phyloP scores from a whole-genome alignment of 2,797 vertebrate species.

The Setipinna tenuifilis region DNA sequence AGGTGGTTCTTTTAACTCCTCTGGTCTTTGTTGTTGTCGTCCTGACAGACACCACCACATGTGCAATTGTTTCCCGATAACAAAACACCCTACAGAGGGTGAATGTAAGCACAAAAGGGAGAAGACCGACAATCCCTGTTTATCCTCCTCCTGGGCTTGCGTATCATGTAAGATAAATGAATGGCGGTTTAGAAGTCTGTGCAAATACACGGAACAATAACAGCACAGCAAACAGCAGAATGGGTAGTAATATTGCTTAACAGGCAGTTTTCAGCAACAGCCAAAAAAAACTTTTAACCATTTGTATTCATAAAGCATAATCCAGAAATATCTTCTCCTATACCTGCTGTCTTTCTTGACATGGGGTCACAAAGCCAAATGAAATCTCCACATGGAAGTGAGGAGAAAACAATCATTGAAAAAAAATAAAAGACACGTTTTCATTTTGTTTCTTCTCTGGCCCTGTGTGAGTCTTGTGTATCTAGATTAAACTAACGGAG shows the following conservation, averaged over 20 bases:
- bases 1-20: constrained; percentile 46
- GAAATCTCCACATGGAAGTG: constrained; percentile 40
- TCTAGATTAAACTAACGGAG: constrained; percentile 63
- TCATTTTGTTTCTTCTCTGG: constrained; percentile 48
- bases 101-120: background rate
- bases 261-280: background rate
- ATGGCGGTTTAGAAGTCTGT: background rate
- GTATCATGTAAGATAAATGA: constrained; percentile 14
- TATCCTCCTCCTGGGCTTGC: constrained; percentile 5
- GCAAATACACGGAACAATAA: background rate
- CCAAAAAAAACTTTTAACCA: background rate
- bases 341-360: constrained; percentile 25
- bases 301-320: background rate
- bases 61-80: constrained; percentile 27
- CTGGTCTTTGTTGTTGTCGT: constrained; percentile 48
- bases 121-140: background rate
- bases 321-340: background rate
- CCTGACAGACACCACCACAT: constrained; percentile 42
- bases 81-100: constrained; percentile 27
- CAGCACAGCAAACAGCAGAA: background rate
- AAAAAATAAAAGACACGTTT: constrained; percentile 54
- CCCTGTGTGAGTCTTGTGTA: constrained; percentile 62
- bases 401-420: constrained; percentile 60
- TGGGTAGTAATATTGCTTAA: background rate
- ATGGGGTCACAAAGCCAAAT: constrained; percentile 45